Conservation (phyloP, 2,797 vertebrate species). For the Echeneis naucrates region DNA sequence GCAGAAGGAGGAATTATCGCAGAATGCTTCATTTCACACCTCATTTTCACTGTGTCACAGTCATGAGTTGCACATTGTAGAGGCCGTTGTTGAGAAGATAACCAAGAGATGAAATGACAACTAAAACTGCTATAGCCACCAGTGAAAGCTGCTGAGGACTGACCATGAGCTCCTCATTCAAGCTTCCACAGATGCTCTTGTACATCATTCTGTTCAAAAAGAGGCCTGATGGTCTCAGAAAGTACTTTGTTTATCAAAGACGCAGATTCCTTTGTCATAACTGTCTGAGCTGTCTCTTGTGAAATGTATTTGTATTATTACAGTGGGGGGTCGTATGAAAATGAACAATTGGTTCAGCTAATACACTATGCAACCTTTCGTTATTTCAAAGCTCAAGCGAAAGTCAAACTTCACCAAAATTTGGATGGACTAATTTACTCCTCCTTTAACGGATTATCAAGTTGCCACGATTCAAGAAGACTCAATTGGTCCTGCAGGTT, state of each 20-base stretch:
- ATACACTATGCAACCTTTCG: too few relatives aligned
- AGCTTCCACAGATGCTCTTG: too few relatives aligned
- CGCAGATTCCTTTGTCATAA: not conserved
- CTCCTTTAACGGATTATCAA: too few relatives aligned
- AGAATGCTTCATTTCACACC: conserved; percentile 10
- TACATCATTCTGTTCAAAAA: not conserved
- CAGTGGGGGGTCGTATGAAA: too few relatives aligned
- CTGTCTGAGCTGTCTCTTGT: too few relatives aligned
- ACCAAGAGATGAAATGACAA: conserved; percentile 1
- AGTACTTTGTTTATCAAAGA: not conserved
- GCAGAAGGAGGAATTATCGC: not conserved
- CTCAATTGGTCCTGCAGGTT: too few relatives aligned
- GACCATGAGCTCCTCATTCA: not conserved
- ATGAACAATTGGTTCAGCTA: too few relatives aligned
- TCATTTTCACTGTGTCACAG: not conserved
- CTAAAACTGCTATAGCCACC: not conserved
- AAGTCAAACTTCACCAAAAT: too few relatives aligned
- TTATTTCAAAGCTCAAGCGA: too few relatives aligned
- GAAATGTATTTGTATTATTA: not conserved
- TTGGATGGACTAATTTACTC: too few relatives aligned
- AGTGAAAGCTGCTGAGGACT: not conserved
- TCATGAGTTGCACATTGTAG: conserved; percentile 1
- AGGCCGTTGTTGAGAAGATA: not conserved
- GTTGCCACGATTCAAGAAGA: too few relatives aligned
- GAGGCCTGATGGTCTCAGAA: not conserved